Percentiles rank a stretch among this genome's conserved stretches.
These are phyloP conservation scores for Phrynocephalus forsythii DNA, from an alignment of 2,797 vertebrate species.

Conservation along the genomic window DNA sequence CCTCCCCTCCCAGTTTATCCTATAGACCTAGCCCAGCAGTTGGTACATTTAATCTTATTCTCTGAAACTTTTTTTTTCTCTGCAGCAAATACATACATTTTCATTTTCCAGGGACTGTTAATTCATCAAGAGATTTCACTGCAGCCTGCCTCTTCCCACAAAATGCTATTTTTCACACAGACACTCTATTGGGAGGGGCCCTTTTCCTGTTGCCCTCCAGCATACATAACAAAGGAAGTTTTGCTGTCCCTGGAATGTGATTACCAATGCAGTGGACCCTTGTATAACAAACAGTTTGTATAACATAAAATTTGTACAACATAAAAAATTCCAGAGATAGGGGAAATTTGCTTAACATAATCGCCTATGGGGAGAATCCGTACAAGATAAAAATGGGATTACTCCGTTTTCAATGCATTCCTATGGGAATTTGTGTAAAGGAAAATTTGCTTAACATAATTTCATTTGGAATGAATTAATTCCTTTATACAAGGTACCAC, in stretches of 20 bases:
- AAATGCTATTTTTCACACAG: conserved; percentile 56
- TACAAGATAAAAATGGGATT: too few relatives aligned
- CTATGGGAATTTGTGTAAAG: too few relatives aligned
- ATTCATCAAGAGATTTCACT: conserved; percentile 50
- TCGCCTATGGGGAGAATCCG: too few relatives aligned
- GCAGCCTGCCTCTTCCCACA: conserved; percentile 46
- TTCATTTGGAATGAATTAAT: too few relatives aligned
- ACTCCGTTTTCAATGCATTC: too few relatives aligned
- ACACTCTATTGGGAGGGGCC: conserved; percentile 11
- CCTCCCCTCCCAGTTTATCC: background rate
- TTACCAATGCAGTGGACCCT: conserved; percentile 7
- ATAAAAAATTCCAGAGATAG: too few relatives aligned
- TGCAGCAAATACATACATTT: background rate
- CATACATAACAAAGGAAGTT: conserved; percentile 29
- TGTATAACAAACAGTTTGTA: too few relatives aligned
- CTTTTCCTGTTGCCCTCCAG: conserved; percentile 41
- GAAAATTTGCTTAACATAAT: too few relatives aligned
- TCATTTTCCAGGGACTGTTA: conserved; percentile 32
- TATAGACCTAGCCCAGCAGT: background rate
- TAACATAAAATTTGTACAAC: too few relatives aligned
- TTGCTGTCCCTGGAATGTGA: conserved; percentile 51
- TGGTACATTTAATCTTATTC: conserved; percentile 30
- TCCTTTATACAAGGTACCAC: too few relatives aligned
- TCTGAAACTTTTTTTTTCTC: conserved; percentile 9
- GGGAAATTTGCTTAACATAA: too few relatives aligned